These are phyloP conservation scores for Nebria ingens DNA, from an alignment of 1,140 invertebrate species.

Conservation along the genomic window DNA sequence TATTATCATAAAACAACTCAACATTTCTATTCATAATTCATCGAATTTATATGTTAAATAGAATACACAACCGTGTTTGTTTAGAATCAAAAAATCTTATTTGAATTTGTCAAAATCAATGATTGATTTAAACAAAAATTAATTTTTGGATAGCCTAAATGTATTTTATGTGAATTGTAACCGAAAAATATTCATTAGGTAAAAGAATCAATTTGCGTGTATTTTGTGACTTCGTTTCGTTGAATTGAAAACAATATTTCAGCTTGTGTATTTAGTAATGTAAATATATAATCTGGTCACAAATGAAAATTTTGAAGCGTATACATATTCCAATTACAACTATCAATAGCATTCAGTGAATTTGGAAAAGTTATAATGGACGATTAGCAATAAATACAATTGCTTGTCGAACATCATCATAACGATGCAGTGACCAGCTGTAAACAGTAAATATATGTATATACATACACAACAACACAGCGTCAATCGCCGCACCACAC, in stretches of 20 bases:
- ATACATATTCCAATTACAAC: background rate
- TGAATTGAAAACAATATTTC: too few species aligned
- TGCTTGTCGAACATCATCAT: background rate
- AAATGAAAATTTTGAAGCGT: background rate
- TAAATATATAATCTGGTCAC: background rate
- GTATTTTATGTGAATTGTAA: background rate
- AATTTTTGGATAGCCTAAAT: background rate
- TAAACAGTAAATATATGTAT: too few species aligned
- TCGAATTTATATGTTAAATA: too few species aligned
- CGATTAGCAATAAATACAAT: background rate
- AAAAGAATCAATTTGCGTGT: background rate
- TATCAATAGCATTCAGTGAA: background rate
- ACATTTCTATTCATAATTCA: too few species aligned
- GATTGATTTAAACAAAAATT: background rate
- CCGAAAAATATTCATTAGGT: background rate
- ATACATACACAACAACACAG: too few species aligned
- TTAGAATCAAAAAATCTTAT: too few species aligned
- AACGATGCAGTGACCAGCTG: too few species aligned
- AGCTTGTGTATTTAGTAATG: background rate
- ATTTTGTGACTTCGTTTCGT: background rate
- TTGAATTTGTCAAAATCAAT: too few species aligned
- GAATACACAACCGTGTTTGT: too few species aligned
- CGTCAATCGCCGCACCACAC: too few species aligned
- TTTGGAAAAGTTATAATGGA: background rate
- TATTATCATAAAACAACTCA: too few species aligned